Evolutionary conservation across 2,113 vertebrate genomes (phyloP).

Genomic region (Hassar affinis): DNA sequence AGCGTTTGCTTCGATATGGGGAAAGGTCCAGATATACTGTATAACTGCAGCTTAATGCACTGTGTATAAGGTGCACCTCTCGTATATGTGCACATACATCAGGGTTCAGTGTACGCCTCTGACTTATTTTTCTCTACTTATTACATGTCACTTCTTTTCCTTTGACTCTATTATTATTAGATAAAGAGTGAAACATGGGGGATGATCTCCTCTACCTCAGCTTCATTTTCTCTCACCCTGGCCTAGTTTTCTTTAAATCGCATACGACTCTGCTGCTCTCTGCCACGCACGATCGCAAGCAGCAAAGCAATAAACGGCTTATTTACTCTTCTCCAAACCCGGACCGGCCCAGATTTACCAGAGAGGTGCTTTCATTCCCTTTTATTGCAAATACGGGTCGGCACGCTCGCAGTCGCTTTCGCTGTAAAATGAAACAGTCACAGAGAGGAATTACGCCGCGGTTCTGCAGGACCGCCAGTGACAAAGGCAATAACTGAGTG

Average conservation of each 20-base stretch:
- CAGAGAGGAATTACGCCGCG: neutral
- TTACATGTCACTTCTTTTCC: conserved; percentile 10
- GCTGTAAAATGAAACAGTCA: conserved; percentile 29
- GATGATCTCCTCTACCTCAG: conserved; percentile 38
- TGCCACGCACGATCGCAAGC: conserved; percentile 64
- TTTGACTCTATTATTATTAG: conserved; percentile 1
- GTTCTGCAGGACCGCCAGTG: neutral
- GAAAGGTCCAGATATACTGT: neutral
- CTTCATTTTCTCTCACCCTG: conserved; percentile 52
- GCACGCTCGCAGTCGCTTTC: neutral
- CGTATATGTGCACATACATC: neutral
- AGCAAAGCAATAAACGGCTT: conserved; percentile 71
- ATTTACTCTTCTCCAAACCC: conserved; percentile 68
- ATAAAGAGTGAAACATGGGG: neutral
- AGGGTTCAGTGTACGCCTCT: neutral
- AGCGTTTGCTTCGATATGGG: neutral
- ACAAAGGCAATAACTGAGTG: neutral
- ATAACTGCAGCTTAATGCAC: neutral
- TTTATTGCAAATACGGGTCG: conserved; percentile 39
- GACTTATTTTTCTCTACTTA: neutral
- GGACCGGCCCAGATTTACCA: conserved; percentile 26
- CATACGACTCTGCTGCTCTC: conserved; percentile 62
- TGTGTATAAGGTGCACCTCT: neutral
- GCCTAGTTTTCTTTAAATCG: conserved; percentile 54
- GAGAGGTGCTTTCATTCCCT: conserved; percentile 30